Percentiles rank a stretch among this genome's conserved stretches.
Conservation (phyloP, 2,113 vertebrate species). For the Platycercus adscitus region DNA sequence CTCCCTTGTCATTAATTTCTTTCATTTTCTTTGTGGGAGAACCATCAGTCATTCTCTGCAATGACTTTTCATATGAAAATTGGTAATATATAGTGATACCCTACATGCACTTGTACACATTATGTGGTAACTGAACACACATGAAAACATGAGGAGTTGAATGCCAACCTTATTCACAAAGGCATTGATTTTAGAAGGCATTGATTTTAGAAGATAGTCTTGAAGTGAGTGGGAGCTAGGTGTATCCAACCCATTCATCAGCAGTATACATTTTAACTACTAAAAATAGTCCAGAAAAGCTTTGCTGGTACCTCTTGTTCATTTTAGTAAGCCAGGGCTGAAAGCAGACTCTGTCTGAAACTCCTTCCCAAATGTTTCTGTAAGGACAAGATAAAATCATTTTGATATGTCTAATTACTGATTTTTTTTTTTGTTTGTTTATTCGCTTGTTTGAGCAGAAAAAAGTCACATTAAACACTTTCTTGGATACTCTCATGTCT, state of each 20-base stretch:
- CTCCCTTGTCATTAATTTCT: not conserved
- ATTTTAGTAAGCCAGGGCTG: not conserved
- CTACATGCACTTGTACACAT: not conserved
- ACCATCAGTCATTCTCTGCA: not conserved
- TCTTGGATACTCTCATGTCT: slow-evolving; percentile 97
- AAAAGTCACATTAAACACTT: slow-evolving; percentile 94
- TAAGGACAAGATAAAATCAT: not conserved
- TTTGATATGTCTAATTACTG: not conserved
- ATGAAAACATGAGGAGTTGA: not conserved
- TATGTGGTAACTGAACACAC: not conserved
- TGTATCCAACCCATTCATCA: not conserved
- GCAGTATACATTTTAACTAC: not conserved
- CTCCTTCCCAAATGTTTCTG: not conserved
- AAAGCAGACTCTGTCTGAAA: not conserved
- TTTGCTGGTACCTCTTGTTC: not conserved
- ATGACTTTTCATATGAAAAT: not conserved
- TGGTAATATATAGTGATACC: not conserved
- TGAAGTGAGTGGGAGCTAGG: not conserved
- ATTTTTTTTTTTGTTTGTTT: slow-evolving; percentile 16
- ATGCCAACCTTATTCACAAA: not conserved
- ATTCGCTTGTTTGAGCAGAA: slow-evolving; percentile 83
- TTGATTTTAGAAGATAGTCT: not conserved
- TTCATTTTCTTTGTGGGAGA: not conserved
- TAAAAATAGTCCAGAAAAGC: not conserved
- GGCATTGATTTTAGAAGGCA: not conserved